These are phyloP conservation scores for Sterrhoptilus dennistouni DNA, from an alignment of 2,113 vertebrate genomes.

Conservation along the genomic window DNA sequence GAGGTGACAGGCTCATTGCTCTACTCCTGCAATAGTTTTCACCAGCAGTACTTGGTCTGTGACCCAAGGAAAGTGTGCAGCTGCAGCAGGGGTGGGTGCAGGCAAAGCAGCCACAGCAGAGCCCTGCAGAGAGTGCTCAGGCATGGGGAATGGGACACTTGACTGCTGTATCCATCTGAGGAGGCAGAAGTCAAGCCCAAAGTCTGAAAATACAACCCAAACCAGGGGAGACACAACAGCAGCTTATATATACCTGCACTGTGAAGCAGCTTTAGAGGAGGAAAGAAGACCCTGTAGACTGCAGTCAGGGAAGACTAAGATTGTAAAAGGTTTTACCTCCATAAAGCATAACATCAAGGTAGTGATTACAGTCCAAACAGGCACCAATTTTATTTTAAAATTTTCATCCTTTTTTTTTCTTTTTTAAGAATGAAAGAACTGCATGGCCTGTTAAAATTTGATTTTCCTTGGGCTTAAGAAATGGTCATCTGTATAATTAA, in stretches of 20 bases:
- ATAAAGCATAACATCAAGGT: not conserved
- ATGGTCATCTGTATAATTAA: not conserved
- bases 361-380: not conserved
- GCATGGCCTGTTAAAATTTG: not conserved
- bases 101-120: not conserved
- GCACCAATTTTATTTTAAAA: not conserved
- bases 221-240: not conserved
- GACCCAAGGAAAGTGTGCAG: not conserved
- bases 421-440: not conserved
- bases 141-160: not conserved
- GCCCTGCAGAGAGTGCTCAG: not conserved
- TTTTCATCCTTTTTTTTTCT: not conserved
- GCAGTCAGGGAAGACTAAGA: not conserved
- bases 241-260: not conserved
- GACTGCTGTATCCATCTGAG: too few relatives aligned
- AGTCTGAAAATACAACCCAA: not conserved
- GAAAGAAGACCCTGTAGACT: not conserved
- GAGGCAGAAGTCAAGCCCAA: not conserved
- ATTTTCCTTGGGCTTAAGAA: not conserved
- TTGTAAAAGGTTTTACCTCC: not conserved
- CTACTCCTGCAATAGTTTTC: fast-evolving
- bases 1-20: not conserved
- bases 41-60: fast-evolving
- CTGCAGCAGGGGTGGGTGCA: not conserved
- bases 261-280: not conserved